Base-by-base conservation (phyloP, 2,888 invertebrate species). In the Monopis laevigella region DNA sequence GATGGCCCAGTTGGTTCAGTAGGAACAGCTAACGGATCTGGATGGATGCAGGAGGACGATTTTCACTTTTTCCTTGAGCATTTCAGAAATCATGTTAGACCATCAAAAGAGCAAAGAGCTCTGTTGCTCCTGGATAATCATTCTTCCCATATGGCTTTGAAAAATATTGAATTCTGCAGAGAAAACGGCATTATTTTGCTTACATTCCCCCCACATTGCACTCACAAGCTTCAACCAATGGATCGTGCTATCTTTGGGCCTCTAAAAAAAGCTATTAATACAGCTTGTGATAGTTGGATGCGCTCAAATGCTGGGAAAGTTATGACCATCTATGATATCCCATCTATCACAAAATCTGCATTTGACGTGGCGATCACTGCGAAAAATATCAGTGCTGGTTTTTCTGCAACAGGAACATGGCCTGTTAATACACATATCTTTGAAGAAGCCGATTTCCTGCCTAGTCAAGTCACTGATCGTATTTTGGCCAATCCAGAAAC, bases 201-300 rank as follows among this genome's bases (percentile, higher is more conserved):
- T 8, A 51, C 55, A 12, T 54, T 59, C 56, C 56, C 58, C 4
- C 58, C 59, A 8, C 62, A 65, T 43, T 59, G 58, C 43, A 52
- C 53, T 5, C 64, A 65, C 41, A 58, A 54, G 40, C 42, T 65
- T 16, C 62, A 64, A 43, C 62, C 59, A 19, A 36, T 58, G n/a
- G 58, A 63, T 46, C 42, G 53, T 17, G 46, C 51, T 14, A 51
- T 59, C 1, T 61, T 51, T 49, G 56, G 59, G 3, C 58, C 59
- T 18, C 47, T 60, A 17, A 64, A 62, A 46, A 56, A 49, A 34
- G 48, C 47, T 36, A 43, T 53, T 32, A 59, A 58, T 39, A 45
- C 48, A 14, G 49, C 55, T 26, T 48, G 49, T n/a, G n/a, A n/a
- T n/a, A n/a, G n/a, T n/a, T n/a, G n/a, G n/a, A n/a, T n/a, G 41